Percentiles rank a stretch among this genome's conserved stretches.
Evolutionary conservation across 2,888 invertebrate genomes (phyloP).

Genomic region (Neoitamus cyanurus): DNA sequence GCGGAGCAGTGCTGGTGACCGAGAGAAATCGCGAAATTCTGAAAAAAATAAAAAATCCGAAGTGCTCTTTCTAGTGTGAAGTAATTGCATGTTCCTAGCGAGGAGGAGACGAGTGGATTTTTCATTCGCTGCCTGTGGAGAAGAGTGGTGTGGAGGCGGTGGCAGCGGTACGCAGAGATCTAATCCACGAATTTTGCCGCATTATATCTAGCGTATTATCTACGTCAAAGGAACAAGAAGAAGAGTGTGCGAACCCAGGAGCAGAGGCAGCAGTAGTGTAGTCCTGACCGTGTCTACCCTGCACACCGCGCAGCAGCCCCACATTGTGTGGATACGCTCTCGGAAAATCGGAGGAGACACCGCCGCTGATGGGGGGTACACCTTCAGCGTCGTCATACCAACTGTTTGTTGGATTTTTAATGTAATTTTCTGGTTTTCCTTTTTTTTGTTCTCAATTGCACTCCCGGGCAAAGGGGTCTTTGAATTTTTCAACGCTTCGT

Average conservation of each 20-base stretch:
- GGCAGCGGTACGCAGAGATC: background rate
- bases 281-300: background rate
- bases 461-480: conserved; percentile 2
- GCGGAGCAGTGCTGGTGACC: background rate
- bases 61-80: conserved; percentile 27
- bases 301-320: background rate
- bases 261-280: background rate
- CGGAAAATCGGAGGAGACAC: background rate
- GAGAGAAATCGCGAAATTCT: background rate
- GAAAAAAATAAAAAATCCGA: background rate
- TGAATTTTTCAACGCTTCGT: conserved; percentile 3
- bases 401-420: conserved; percentile 27
- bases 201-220: conserved; percentile 10
- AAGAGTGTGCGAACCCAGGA: background rate
- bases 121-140: background rate
- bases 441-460: background rate
- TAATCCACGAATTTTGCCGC: conserved; percentile 7
- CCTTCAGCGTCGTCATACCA: conserved; percentile 29
- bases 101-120: background rate
- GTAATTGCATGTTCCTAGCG: conserved; percentile 20
- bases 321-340: background rate
- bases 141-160: background rate
- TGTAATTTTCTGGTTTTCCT: conserved; percentile 13
- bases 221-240: background rate
- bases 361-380: conserved; percentile 26